Conservation (phyloP, 1,140 invertebrate species). For the Drosophila quadrilineata region DNA sequence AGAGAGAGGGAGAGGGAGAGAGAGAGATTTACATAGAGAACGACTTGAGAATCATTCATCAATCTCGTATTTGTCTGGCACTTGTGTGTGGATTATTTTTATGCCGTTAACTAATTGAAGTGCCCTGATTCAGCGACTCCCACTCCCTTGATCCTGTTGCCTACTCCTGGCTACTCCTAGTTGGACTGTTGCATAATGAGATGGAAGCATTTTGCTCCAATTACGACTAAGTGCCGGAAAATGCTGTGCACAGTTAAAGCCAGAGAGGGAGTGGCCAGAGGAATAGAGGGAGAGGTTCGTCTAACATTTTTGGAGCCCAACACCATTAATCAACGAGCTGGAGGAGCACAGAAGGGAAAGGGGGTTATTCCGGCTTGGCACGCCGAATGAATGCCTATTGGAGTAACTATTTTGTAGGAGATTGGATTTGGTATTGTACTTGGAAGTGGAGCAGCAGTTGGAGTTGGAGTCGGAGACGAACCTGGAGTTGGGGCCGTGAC, state of each 20-base stretch:
- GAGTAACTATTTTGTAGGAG: conserved; percentile 26
- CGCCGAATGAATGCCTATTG: conserved; percentile 63
- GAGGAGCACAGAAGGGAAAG: conserved; percentile 42
- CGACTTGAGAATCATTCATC: conserved; percentile 13
- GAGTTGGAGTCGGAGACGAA: background rate
- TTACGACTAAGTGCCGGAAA: conserved; percentile 75
- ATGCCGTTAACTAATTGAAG: conserved; percentile 68
- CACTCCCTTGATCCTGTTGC: no score
- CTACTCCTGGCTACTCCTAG: no score
- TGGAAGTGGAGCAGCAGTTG: conserved; percentile 1
- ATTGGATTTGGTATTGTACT: background rate
- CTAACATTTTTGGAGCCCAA: conserved; percentile 23
- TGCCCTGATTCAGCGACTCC: conserved; percentile 55
- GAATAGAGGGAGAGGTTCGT: conserved; percentile 14
- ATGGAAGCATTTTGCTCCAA: conserved; percentile 72
- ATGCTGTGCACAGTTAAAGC: conserved; percentile 53
- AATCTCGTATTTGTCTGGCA: conserved; percentile 23
- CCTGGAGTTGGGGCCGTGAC: conserved; percentile 21
- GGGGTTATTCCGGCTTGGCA: conserved; percentile 65
- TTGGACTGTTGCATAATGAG: conserved; percentile 61
- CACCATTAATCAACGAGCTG: conserved; percentile 69
- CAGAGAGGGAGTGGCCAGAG: conserved; percentile 45
- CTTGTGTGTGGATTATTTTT: conserved; percentile 48
- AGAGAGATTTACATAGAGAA: background rate
- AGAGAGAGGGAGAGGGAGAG: background rate